Evolutionary conservation across 2,797 vertebrate genomes (phyloP).

Genomic region (Sebastes oblongus): DNA sequence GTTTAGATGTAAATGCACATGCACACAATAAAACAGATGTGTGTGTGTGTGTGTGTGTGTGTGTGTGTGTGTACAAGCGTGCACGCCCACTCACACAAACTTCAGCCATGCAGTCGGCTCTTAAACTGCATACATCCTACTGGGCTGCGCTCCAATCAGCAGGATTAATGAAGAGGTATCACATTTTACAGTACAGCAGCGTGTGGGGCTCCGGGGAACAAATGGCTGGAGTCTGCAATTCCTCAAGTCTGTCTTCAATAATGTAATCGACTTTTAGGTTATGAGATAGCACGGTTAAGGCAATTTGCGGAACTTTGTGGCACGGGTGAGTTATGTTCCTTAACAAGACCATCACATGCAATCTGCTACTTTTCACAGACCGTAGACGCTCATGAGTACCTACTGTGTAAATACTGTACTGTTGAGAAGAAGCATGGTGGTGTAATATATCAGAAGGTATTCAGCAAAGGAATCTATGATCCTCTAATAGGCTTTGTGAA

Average conservation of each 20-base stretch:
- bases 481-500: conserved; percentile 38
- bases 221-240: conserved; percentile 66
- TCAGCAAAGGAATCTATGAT: conserved; percentile 34
- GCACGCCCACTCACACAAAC: conserved; percentile 31
- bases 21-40: conserved; percentile 45
- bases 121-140: conserved; percentile 69
- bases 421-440: conserved; percentile 32
- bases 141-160: conserved; percentile 77
- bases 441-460: conserved; percentile 47
- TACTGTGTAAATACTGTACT: conserved; percentile 51
- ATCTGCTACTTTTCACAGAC: conserved; percentile 59
- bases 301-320: conserved; percentile 68
- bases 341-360: conserved; percentile 76
- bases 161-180: conserved; percentile 82
- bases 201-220: conserved; percentile 59
- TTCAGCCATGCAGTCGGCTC: conserved; percentile 30
- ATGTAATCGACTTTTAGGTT: conserved; percentile 69
- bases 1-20: conserved; percentile 42
- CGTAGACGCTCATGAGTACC: conserved; percentile 64
- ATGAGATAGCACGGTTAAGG: conserved; percentile 63
- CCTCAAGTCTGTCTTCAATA: conserved; percentile 77
- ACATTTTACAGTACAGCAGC: conserved; percentile 76
- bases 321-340: conserved; percentile 68
- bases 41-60: neutral
- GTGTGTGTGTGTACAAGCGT: neutral